Base-by-base conservation (phyloP, 2,888 invertebrate species). In the Pammene aurita region DNA sequence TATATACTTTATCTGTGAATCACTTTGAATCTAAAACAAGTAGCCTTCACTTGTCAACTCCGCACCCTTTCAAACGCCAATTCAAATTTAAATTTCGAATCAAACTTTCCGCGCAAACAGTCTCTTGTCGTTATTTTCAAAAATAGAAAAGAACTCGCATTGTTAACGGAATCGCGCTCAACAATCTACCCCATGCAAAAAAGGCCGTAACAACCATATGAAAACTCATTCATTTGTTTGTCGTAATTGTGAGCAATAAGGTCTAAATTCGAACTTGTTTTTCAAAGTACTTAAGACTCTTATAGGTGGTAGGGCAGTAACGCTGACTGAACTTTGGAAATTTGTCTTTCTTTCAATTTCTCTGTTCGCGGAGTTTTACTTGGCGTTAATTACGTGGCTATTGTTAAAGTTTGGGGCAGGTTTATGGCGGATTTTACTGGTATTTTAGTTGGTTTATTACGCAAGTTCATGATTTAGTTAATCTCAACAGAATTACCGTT, bases 261-360 rank as follows among this genome's bases (percentile, higher is more conserved):
- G 26, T 26, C 26, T 2, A 26, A 26, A 26, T 26, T 26, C 26
- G 26, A 26, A 26, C 26, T 26, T 2, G 26, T 26, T 26, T 26
- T 26, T 26, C 4, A 26, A 26, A 2, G 26, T 26, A 26, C 4
- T 1, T 26, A 26, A 1, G 26, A 26, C 26, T 26, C 26, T 26
- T 26, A 26, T 26, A 4, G 26, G 26, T 26, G 26, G 26, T 26
- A 26, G 4, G 26, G 26, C 4, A 52, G 64, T 58, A 69, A 69
- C 54, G 48, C 46, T 41, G n/a, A n/a, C 44, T 64, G 68, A 69
- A 69, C 58, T 69, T 69, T n/a, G 58, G 35, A 52, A 48, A 69
- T 69, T 69, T 60, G 69, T 69, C 69, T 69, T 69, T 69, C 69
- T 69, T 69, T 69, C 69, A 65, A 69, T 69, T 69, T 64, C 58